These are phyloP conservation scores for Ormyrus rosae DNA, from an alignment of 2,888 invertebrate species.

Conservation along the genomic window DNA sequence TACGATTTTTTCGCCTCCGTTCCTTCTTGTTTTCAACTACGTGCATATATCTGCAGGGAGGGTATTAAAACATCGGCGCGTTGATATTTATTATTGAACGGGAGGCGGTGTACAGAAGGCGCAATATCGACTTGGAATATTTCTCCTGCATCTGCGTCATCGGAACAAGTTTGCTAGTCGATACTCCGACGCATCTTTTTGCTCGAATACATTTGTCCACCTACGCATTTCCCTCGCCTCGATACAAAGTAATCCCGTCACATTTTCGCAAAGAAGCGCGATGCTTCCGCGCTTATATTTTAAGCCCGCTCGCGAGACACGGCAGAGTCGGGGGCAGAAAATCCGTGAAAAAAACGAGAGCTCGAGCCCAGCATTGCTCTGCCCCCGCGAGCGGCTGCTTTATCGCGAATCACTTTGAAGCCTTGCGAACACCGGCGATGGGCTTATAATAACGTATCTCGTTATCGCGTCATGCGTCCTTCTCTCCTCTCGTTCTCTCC, in stretches of 20 bases:
- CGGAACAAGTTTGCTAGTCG: slow-evolving; percentile 7
- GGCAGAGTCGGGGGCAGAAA: too few relatives aligned
- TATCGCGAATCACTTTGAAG: slow-evolving; percentile 34
- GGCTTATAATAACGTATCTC: slow-evolving; percentile 46
- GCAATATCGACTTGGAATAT: background rate
- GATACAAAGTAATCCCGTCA: too few relatives aligned
- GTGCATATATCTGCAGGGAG: slow-evolving; percentile 42
- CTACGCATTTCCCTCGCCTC: too few relatives aligned
- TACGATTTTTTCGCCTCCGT: slow-evolving; percentile 1
- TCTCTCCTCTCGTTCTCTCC: slow-evolving; percentile 8
- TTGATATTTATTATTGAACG: slow-evolving; percentile 55
- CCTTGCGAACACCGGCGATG: slow-evolving; percentile 8
- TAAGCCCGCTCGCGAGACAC: too few relatives aligned
- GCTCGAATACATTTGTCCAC: background rate
- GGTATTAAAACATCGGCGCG: slow-evolving; percentile 54
- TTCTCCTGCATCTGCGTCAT: background rate
- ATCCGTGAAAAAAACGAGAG: too few relatives aligned
- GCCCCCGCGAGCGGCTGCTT: slow-evolving; percentile 6
- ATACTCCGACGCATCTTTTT: background rate
- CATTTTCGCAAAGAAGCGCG: too few relatives aligned
- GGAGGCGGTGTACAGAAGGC: background rate
- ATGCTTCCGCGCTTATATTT: too few relatives aligned
- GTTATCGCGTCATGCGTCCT: slow-evolving; percentile 46
- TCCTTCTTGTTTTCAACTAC: background rate
- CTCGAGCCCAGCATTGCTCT: too few relatives aligned